Evolutionary conservation across 2,888 invertebrate genomes (phyloP), one percentile per base, ranked within the genome.

Genomic region (Dasysyrphus albostriatus): DNA sequence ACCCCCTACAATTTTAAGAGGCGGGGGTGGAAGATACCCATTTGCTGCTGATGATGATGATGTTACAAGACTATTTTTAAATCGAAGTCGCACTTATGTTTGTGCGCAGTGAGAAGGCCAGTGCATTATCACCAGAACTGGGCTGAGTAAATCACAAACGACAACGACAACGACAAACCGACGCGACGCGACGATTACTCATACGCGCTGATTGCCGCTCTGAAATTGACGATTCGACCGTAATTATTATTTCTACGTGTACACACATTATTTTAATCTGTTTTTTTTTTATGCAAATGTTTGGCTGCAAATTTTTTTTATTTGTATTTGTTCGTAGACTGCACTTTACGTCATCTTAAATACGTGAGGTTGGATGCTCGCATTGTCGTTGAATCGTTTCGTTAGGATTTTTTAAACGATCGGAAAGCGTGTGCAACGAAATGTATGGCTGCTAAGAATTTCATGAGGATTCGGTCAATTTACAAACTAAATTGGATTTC

Each of bases 101-200:
- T 79, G 59, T 83, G 83, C 59, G 75, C 75, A 74, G 24, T 58
- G 47, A 16, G 42, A 32, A 42, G 44, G 44, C 44, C 10, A 82
- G 74, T 82, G 73, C 78, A 82, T 87, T 82, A 78, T 82, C 78
- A 70, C 51, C 82, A 65, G 70, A 74, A 65, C 14, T 78, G 74
- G 63, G 78, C 78, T 74, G 78, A 87, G 75, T 87, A 87, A 87
- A 87, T 87, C 87, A 87, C 78, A 70, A 74, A 70, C 79, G 72
- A 87, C 65, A 19, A 49, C 6, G 47, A 34, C 47, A 32, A 32
- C 32, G 32, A 32, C 32, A 7, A 32, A 7, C 32, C 5, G 32
- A 32, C 32, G 24, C 24, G 47, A 63, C n/a, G n/a, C 34, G 14
- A 37, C 32, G 49, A 67, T 67, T 67, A 67, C 67, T 87, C 83